phyloP scores from a whole-genome alignment of 2,113 vertebrate species.

The Platycercus adscitus region DNA sequence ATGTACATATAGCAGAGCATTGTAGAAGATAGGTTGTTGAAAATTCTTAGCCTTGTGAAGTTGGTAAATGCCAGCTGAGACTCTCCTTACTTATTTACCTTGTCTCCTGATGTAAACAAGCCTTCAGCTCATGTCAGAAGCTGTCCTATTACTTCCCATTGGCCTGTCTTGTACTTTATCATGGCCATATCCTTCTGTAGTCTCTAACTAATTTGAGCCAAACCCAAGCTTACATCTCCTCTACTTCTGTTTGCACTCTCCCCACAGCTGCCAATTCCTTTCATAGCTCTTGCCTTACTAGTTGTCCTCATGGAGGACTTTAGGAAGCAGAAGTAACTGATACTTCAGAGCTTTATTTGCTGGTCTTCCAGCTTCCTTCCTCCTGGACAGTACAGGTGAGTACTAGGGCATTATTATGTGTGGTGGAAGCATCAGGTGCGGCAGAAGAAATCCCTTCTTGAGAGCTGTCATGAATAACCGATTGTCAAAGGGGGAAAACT shows the following conservation, averaged over 20 bases:
- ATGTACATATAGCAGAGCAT: background rate
- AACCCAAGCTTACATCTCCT: slow-evolving; percentile 59
- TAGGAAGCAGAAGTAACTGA: slow-evolving; percentile 61
- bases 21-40: background rate
- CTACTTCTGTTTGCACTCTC: slow-evolving; percentile 63
- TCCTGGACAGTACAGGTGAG: slow-evolving; percentile 65
- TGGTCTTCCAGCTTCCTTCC: slow-evolving; percentile 64
- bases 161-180: background rate
- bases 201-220: slow-evolving; percentile 45
- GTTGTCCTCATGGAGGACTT: slow-evolving; percentile 64
- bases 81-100: background rate
- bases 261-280: slow-evolving; percentile 66
- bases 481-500: background rate
- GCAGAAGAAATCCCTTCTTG: slow-evolving; percentile 6
- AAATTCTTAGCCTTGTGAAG: background rate
- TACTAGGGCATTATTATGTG: slow-evolving; percentile 50
- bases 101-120: background rate
- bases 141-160: background rate
- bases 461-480: background rate
- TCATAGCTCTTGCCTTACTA: slow-evolving; percentile 63
- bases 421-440: slow-evolving; percentile 40
- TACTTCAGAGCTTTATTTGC: slow-evolving; percentile 67
- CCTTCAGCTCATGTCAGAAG: background rate
- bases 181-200: slow-evolving; percentile 46
- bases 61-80: background rate